Evolutionary conservation across 2,888 invertebrate species (phyloP).

Genomic region (Chymomyza fuscimana): DNA sequence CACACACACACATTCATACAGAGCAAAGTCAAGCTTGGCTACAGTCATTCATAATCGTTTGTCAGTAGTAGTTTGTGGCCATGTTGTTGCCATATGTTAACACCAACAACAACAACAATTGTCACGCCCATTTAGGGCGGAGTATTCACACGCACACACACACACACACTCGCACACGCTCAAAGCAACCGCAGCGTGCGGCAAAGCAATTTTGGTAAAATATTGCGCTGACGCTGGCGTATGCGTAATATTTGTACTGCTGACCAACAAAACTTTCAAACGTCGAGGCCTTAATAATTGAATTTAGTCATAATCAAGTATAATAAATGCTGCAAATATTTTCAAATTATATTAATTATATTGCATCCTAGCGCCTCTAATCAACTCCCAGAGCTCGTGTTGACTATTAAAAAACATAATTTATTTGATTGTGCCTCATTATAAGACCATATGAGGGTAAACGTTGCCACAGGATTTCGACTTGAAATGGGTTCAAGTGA

Average conservation of each 20-base stretch:
- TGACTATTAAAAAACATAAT: constrained; percentile 32
- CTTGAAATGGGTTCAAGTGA: constrained; percentile 13
- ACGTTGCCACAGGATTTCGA: neutral
- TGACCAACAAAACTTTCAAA: constrained; percentile 25
- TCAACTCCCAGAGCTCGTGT: neutral
- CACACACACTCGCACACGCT: constrained; percentile 25
- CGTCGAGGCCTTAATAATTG: constrained; percentile 37
- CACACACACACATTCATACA: neutral
- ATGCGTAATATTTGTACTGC: constrained; percentile 53
- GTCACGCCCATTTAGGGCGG: neutral
- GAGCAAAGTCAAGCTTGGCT: neutral
- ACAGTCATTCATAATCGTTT: constrained; percentile 72
- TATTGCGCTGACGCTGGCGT: constrained; percentile 36
- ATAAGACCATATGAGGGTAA: constrained; percentile 5
- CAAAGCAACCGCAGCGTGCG: constrained; percentile 58
- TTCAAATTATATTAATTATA: neutral
- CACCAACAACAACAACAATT: constrained; percentile 17
- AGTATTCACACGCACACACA: neutral
- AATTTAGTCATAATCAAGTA: constrained; percentile 21
- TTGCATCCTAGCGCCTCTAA: neutral
- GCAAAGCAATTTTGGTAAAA: constrained; percentile 53
- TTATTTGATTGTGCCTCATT: constrained; percentile 26
- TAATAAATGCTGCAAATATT: neutral
- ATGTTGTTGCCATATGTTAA: constrained; percentile 41
- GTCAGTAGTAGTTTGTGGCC: constrained; percentile 51